phyloP scores from a whole-genome alignment of 1,140 invertebrate genomes.

The Orchesella cincta region DNA sequence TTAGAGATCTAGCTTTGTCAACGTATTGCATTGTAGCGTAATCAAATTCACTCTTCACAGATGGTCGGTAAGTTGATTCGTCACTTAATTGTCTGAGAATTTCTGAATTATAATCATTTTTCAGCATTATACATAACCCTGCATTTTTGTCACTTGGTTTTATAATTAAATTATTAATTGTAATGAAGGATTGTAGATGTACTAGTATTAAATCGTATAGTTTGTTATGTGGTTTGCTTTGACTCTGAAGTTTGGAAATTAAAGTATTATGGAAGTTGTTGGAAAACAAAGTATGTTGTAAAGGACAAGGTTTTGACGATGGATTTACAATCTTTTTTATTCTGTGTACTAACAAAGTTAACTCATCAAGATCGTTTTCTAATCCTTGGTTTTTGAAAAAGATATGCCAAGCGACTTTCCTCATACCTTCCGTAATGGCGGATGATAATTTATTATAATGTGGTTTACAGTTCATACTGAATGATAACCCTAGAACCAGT shows the following conservation, averaged over 20 bases:
- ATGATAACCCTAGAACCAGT: background rate
- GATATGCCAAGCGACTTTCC: background rate
- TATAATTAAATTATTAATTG: background rate
- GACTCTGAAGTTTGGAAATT: background rate
- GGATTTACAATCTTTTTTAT: background rate
- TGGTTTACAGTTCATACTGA: background rate
- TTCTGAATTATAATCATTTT: background rate
- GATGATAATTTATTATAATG: background rate
- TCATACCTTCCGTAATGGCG: background rate
- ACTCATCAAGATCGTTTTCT: background rate
- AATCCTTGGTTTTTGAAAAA: background rate
- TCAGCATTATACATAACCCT: background rate
- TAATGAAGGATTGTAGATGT: background rate
- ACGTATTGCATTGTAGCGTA: background rate
- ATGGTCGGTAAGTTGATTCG: background rate
- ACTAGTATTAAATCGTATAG: background rate
- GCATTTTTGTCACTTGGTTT: slow-evolving; percentile 14
- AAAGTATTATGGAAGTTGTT: background rate
- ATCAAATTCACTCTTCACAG: background rate
- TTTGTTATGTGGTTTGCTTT: background rate
- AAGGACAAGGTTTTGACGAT: background rate
- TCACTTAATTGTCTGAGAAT: background rate
- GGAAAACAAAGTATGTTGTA: background rate
- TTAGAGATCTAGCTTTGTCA: background rate
- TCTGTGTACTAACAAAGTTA: background rate